Evolutionary conservation across 2,113 vertebrate species (phyloP).

Genomic region (Arizona elegans): DNA sequence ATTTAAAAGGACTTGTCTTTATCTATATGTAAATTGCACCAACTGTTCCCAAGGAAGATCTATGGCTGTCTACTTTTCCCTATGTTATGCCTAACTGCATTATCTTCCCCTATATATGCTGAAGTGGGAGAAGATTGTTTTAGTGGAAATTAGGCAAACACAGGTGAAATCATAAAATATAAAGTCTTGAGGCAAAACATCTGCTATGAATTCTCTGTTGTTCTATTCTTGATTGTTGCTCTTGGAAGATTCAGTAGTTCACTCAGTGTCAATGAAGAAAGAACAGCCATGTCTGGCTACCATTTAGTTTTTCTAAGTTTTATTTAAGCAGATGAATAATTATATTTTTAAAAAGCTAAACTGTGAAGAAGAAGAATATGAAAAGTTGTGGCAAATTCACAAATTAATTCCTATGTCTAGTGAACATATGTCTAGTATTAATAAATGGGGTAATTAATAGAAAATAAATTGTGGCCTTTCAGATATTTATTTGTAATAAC

Average conservation of each 20-base stretch:
- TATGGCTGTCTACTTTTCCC: neutral
- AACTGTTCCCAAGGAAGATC: neutral
- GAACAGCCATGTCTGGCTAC: neutral
- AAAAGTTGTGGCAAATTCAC: neutral
- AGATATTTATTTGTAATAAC: neutral
- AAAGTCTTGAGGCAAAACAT: slow-evolving; percentile 28
- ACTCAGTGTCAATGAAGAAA: slow-evolving; percentile 25
- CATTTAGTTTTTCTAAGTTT: neutral
- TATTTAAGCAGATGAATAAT: neutral
- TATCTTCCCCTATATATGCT: neutral
- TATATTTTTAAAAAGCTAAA: neutral
- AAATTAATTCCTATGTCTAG: neutral
- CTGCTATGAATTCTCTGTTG: neutral
- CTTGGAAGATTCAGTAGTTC: slow-evolving; percentile 7
- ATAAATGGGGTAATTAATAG: neutral
- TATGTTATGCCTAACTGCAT: too few relatives aligned
- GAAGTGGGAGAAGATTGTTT: neutral
- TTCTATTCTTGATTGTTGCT: slow-evolving; percentile 27
- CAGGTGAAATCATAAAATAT: slow-evolving; percentile 1
- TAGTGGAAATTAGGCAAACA: slow-evolving; percentile 4
- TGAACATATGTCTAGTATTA: neutral
- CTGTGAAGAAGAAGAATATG: neutral
- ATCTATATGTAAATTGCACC: neutral
- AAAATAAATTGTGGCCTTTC: neutral
- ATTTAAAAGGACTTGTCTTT: neutral